Evolutionary conservation across 2,888 invertebrate genomes (phyloP), one percentile per base, ranked within the genome.

Genomic region (Drosophila mulleri): DNA sequence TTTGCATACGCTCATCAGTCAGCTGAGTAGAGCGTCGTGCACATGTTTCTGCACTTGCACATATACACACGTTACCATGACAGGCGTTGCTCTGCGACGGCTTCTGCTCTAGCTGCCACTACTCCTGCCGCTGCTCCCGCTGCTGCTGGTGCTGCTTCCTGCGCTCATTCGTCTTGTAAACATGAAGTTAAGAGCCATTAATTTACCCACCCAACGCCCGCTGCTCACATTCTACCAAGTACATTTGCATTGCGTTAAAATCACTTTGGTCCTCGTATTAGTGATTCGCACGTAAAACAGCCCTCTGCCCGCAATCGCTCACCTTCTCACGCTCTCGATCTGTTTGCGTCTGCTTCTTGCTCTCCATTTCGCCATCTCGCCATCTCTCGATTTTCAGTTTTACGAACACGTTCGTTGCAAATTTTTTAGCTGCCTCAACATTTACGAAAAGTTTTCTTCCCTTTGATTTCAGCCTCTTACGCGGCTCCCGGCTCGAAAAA

Each of bases 181-280:
- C 89, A 88, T 79, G 81, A 79, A 88, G 83, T 83, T 87, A 80
- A 87, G 84, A 81, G 83, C 83, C 84, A 88, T 88, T 88, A 87
- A 88, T 88, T 87, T 86, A 83, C 67, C 83, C 65, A 62, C 74
- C 73, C 69, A 35, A 8, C 44, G 23, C 18, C 52, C 42, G 45
- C 50, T 59, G 48, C 53, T 44, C 32, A 14, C 63, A 29, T 18
- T 47, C 39, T 20, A 23, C 52, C 52, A 23, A 39, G 39, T 37
- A 64, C 75, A 80, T 86, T 88, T 80, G 83, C 88, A 87, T 81
- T 84, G 86, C 82, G 78, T 82, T 86, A 76, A 88, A 86, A 87
- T 88, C 83, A 87, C 82, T 87, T 82, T 75, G 75, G 69, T 71
- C 59, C 52, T 61, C 71, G 80, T 76, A 79, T 83, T 88, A 80